Evolutionary conservation across 2,888 invertebrate genomes (phyloP), one percentile per base, ranked within the genome.

Genomic region (Suillia variegata): DNA sequence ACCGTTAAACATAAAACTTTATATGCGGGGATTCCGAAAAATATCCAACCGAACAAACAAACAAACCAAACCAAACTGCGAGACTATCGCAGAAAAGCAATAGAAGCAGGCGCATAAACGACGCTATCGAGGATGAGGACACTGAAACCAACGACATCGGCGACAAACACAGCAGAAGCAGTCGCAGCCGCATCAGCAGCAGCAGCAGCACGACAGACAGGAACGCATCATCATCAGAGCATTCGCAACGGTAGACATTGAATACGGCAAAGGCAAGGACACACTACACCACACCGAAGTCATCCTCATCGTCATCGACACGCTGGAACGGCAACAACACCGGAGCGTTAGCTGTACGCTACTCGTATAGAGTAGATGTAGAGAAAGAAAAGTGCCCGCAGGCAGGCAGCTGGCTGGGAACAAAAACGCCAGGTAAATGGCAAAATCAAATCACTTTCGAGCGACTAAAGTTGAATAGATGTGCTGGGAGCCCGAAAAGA

Each of bases 391-490:
- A 20, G 31, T 24, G 53, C 18, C n/a, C 33, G 34, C 53, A 38
- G 53, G 33, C 53, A 13, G 24, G 34, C 53, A 38, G 53, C 17
- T 38, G 5, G 24, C 33, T 48, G 48, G 42, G 31, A 61, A 58
- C 61, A 63, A 61, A 59, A 59, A 57, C 56, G 56, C 58, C 56
- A 63, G 68, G 67, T 68, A 69, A 68, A 70, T 65, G 60, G 67
- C 69, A 65, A 70, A 73, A 72, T 69, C 69, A 70, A 71, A 69
- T 70, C 70, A 70, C 67, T 68, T 66, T 66, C 69, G 62, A 67
- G 65, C 65, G 67, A 71, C 63, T 70, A 56, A 62, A 70, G 67
- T 62, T 67, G 67, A 67, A 70, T 69, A 55, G 59, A 52, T 54
- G 57, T 33, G 53, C 17, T 38, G 55, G 48, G 50, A n/a, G n/a